These are phyloP conservation scores for Uloborus plumipes DNA, from an alignment of 2,888 invertebrate genomes.

Conservation along the genomic window DNA sequence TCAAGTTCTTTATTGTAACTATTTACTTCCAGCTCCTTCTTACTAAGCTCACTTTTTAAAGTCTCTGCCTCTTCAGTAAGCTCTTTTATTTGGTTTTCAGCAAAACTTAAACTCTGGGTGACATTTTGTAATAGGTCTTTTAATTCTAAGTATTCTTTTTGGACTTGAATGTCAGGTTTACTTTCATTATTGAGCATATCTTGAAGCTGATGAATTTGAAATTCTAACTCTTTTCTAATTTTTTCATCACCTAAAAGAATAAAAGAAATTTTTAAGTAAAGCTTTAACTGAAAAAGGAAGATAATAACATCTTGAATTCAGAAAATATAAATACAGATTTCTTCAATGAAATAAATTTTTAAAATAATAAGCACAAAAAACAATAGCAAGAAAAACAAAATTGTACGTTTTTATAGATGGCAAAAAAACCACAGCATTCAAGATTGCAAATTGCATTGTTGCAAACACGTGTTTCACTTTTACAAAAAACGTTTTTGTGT, in stretches of 20 bases:
- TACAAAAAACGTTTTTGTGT: no score
- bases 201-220: slow-evolving; percentile 77
- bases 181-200: slow-evolving; percentile 78
- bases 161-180: slow-evolving; percentile 77
- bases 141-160: slow-evolving; percentile 74
- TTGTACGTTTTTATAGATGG: no score
- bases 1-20: slow-evolving; percentile 73
- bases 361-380: no score
- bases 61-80: slow-evolving; percentile 72
- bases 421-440: no score
- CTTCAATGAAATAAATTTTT: no score
- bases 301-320: no score
- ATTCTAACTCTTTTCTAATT: slow-evolving; percentile 73
- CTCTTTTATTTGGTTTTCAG: slow-evolving; percentile 71
- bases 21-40: not conserved
- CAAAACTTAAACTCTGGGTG: slow-evolving; percentile 74
- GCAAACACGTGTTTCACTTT: no score
- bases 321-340: no score
- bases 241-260: slow-evolving; percentile 39
- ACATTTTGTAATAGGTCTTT: slow-evolving; percentile 76
- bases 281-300: not conserved
- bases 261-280: not conserved
- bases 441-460: no score
- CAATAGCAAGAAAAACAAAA: no score
- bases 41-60: not conserved